These are phyloP conservation scores for Artibeus jamaicensis DNA, from an alignment of 2,797 vertebrate genomes.

Conservation along the genomic window DNA sequence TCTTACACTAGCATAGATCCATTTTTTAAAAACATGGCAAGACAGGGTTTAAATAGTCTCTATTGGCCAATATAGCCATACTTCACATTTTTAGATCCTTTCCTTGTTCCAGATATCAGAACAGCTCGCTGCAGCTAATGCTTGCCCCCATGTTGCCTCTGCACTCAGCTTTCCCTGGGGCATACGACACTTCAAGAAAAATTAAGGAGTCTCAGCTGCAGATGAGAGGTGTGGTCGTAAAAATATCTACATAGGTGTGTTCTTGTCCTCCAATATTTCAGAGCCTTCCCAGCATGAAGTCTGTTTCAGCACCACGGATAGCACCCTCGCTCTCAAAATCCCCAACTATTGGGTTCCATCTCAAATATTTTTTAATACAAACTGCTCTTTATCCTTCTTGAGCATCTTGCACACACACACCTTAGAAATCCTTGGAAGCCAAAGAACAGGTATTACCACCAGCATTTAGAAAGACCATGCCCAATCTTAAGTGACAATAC, in stretches of 20 bases:
- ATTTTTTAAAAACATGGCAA: not conserved
- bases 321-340: not conserved
- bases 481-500: too few species aligned
- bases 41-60: not conserved
- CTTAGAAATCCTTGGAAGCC: not conserved
- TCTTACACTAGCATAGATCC: too few species aligned
- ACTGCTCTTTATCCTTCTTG: not conserved
- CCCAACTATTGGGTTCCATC: not conserved
- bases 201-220: not conserved
- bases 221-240: not conserved
- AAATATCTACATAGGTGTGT: not conserved
- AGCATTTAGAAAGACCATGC: not conserved
- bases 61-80: not conserved
- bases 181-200: not conserved
- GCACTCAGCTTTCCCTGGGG: not conserved
- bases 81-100: not conserved
- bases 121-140: not conserved
- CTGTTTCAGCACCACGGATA: constrained; percentile 67
- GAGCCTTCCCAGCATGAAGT: too few species aligned
- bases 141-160: accelerated
- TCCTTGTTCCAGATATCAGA: too few species aligned
- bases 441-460: not conserved
- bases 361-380: not conserved
- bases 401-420: not conserved
- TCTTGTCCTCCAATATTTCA: too few species aligned